Evolutionary conservation across 1,140 invertebrate genomes (phyloP).

Genomic region (Diachasma alloeum): DNA sequence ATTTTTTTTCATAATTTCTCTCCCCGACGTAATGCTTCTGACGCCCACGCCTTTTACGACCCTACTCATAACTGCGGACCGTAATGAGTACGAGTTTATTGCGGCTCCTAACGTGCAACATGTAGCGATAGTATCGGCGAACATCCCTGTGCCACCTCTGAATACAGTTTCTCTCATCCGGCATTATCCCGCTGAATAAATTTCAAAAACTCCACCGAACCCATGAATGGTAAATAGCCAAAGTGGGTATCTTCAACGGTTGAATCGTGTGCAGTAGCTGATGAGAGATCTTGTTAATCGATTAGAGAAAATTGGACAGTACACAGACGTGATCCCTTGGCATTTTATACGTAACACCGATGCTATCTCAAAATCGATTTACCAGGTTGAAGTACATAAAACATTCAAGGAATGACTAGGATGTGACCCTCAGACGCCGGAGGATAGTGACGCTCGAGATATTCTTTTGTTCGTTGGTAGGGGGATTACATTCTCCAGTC

Average conservation of each 20-base stretch:
- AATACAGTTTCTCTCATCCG: background rate
- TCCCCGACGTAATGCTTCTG: background rate
- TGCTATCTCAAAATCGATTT: slow-evolving; percentile 16
- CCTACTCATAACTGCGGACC: background rate
- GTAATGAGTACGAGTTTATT: background rate
- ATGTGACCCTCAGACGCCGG: background rate
- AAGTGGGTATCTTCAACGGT: background rate
- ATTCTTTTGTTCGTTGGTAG: background rate
- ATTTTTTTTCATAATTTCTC: background rate
- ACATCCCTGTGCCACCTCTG: background rate
- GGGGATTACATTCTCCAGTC: background rate
- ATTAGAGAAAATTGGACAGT: slow-evolving; percentile 18
- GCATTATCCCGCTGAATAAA: background rate
- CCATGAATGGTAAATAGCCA: too few species aligned
- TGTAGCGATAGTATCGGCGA: background rate
- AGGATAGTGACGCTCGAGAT: background rate
- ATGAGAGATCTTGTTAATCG: slow-evolving; percentile 18
- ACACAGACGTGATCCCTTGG: too few species aligned
- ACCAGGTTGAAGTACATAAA: background rate
- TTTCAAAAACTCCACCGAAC: background rate
- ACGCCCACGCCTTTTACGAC: background rate
- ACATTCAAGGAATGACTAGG: background rate
- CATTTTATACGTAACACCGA: background rate
- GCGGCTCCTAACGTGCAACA: background rate
- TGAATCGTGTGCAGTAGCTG: background rate